Percentiles rank a stretch among this genome's conserved stretches.
phyloP scores from a whole-genome alignment of 2,888 invertebrate species.

The Drosophila neonasuta region DNA sequence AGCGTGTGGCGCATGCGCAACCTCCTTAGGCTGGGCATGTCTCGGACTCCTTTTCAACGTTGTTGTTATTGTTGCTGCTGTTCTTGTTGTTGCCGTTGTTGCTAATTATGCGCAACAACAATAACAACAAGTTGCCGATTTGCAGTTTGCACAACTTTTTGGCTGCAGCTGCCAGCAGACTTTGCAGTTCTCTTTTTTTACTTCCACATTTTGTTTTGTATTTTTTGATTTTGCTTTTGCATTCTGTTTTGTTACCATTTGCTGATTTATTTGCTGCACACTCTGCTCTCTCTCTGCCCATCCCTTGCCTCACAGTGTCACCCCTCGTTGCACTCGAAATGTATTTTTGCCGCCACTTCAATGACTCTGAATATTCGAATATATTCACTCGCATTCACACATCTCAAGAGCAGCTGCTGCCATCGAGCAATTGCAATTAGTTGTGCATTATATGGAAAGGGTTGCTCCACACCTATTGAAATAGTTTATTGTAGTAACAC shows the following conservation, averaged over 20 bases:
- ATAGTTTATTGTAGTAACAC: background rate
- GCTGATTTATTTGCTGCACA: conserved; percentile 66
- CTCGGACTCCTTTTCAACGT: conserved; percentile 22
- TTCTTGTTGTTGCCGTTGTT: conserved; percentile 33
- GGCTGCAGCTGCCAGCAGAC: conserved; percentile 39
- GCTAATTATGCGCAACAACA: conserved; percentile 62
- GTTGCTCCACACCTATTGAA: conserved; percentile 13
- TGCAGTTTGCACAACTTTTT: conserved; percentile 24
- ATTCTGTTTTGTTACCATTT: conserved; percentile 45
- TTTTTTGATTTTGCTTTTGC: conserved; percentile 13
- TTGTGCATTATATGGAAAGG: conserved; percentile 18
- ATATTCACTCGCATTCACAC: conserved; percentile 4
- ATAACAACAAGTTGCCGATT: conserved; percentile 15
- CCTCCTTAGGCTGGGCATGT: conserved; percentile 45
- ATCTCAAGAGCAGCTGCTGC: conserved; percentile 39
- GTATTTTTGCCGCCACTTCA: conserved; percentile 44
- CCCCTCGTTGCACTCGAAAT: conserved; percentile 46
- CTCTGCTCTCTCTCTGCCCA: conserved; percentile 2
- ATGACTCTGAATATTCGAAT: conserved; percentile 38
- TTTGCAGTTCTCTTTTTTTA: conserved; percentile 14
- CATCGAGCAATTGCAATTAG: conserved; percentile 42
- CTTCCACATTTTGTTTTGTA: conserved; percentile 2
- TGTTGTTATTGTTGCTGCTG: conserved; percentile 11
- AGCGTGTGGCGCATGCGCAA: conserved; percentile 66
- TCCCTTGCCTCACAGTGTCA: conserved; percentile 15